phyloP scores from a whole-genome alignment of 2,888 invertebrate species.

The Dryomyza anilis region DNA sequence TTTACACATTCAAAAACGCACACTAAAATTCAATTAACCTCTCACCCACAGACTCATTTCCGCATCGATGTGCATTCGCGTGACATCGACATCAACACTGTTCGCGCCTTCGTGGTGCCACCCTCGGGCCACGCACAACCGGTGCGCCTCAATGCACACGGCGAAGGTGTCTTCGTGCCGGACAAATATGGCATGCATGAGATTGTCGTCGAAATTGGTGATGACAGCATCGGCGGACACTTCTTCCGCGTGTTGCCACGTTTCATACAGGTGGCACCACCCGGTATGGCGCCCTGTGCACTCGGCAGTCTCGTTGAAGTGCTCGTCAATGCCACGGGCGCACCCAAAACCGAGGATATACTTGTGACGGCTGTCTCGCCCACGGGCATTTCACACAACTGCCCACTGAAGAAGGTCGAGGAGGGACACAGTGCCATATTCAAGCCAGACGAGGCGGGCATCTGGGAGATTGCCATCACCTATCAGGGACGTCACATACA shows the following conservation, averaged over 20 bases:
- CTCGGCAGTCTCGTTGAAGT: conserved; percentile 95
- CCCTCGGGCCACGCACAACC: conserved; percentile 73
- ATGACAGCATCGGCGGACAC: conserved; percentile 67
- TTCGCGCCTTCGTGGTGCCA: conserved; percentile 78
- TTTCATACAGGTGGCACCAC: conserved; percentile 82
- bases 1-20: conserved; percentile 5
- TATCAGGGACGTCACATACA: conserved; percentile 95
- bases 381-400: conserved; percentile 78
- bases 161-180: conserved; percentile 84
- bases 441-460: conserved; percentile 95
- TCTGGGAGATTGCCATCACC: conserved; percentile 95
- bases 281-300: conserved; percentile 94
- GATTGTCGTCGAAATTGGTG: conserved; percentile 70
- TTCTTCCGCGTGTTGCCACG: conserved; percentile 89
- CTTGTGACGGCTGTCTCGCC: conserved; percentile 93
- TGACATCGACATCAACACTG: conserved; percentile 74
- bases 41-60: conserved; percentile 76
- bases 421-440: conserved; percentile 95
- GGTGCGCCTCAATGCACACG: conserved; percentile 71
- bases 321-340: conserved; percentile 84
- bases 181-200: conserved; percentile 94
- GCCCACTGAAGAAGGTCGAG: conserved; percentile 84
- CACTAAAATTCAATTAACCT: too few species aligned
- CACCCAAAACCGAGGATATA: conserved; percentile 80
- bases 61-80: conserved; percentile 74